Evolutionary conservation across 2,888 invertebrate species (phyloP).

Genomic region (Xestia c-nigrum): DNA sequence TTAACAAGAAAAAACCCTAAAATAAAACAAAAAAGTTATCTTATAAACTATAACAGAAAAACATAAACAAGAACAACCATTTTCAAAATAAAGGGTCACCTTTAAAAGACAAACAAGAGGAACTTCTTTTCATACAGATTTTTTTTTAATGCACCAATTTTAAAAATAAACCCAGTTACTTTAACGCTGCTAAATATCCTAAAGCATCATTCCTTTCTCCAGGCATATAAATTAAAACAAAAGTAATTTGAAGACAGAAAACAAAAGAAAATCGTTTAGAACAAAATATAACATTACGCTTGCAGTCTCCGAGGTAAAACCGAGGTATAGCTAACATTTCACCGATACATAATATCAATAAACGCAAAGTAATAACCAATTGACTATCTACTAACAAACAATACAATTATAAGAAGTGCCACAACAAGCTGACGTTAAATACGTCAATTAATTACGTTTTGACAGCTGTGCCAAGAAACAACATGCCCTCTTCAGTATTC

Average conservation of each 20-base stretch:
- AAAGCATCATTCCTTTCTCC: neutral
- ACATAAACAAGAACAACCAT: neutral
- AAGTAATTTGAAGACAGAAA: neutral
- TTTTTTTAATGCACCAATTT: neutral
- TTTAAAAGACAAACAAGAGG: neutral
- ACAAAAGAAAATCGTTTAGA: neutral
- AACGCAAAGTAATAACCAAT: neutral
- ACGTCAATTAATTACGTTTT: conserved; percentile 63
- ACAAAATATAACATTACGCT: neutral
- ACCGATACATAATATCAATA: neutral
- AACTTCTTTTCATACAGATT: neutral
- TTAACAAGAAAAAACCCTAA: neutral
- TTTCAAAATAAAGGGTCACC: neutral
- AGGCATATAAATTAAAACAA: conserved; percentile 1
- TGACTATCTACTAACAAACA: conserved; percentile 1
- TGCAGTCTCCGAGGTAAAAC: neutral
- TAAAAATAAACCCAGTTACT: too few relatives aligned
- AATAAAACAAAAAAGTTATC: neutral
- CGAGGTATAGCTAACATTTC: neutral
- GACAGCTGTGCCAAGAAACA: conserved; percentile 59
- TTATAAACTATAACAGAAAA: neutral
- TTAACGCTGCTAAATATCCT: neutral
- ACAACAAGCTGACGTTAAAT: conserved; percentile 33
- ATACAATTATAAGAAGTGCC: conserved; percentile 29
- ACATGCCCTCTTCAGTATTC: conserved; percentile 83